Percentiles rank a stretch among this genome's conserved stretches.
phyloP scores from a whole-genome alignment of 2,888 invertebrate species.

The Drosophila melanocephala region DNA sequence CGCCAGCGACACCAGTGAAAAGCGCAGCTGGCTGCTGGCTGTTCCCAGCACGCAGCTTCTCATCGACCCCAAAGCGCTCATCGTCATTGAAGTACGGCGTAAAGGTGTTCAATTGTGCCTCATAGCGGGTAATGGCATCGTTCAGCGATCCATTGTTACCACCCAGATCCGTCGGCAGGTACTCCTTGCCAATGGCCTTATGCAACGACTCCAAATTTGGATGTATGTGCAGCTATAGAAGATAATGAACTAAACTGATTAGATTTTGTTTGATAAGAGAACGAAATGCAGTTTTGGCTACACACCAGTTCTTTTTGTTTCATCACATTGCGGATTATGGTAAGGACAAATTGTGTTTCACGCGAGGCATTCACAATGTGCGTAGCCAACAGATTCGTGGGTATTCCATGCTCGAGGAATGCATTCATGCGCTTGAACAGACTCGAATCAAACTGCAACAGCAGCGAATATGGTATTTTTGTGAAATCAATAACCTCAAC shows the following conservation, averaged over 20 bases:
- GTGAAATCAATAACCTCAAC: conserved; percentile 87
- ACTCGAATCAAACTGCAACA: conserved; percentile 78
- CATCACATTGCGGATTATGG: conserved; percentile 79
- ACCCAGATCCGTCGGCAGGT: conserved; percentile 89
- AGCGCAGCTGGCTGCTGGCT: conserved; percentile 36
- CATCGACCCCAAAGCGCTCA: conserved; percentile 73
- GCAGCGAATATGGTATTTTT: conserved; percentile 79
- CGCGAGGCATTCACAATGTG: conserved; percentile 81
- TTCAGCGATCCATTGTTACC: conserved; percentile 87
- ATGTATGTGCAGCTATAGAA: conserved; percentile 77
- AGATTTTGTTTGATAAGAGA: not conserved
- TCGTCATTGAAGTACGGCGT: conserved; percentile 79
- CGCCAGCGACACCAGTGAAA: conserved; percentile 25
- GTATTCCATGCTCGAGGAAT: conserved; percentile 78
- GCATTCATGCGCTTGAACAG: conserved; percentile 81
- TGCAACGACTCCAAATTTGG: conserved; percentile 79
- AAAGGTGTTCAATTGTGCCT: conserved; percentile 65
- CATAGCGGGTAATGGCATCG: conserved; percentile 68
- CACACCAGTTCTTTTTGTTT: conserved; percentile 82
- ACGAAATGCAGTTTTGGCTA: not conserved
- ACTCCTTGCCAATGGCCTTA: conserved; percentile 87
- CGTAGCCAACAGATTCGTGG: conserved; percentile 78
- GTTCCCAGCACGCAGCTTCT: conserved; percentile 59
- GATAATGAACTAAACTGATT: not conserved
- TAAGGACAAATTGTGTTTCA: conserved; percentile 78